A percentile compares a stretch with the other conserved stretches of the same genome.
phyloP scores from a whole-genome alignment of 1,140 invertebrate species.

The Drosophila santomea region DNA sequence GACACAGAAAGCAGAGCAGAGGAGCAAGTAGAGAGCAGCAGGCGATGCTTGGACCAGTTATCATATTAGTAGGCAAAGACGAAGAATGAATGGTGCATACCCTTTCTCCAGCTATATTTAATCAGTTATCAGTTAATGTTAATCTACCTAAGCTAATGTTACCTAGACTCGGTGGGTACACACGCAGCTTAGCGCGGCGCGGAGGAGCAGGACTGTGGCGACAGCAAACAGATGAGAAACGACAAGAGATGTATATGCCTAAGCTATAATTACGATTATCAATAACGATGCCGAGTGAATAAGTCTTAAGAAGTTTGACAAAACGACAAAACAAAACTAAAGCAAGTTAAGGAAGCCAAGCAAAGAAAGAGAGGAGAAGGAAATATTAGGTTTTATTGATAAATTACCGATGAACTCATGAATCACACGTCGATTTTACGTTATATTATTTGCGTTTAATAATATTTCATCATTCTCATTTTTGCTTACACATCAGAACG shows the following conservation, averaged over 20 bases:
- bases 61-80: constrained; percentile 76
- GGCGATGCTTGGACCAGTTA: constrained; percentile 75
- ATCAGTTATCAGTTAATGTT: constrained; percentile 63
- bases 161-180: constrained; percentile 49
- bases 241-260: constrained; percentile 50
- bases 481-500: constrained; percentile 43
- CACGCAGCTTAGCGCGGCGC: constrained; percentile 43
- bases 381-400: constrained; percentile 55
- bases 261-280: constrained; percentile 66
- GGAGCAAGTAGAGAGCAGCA: constrained; percentile 2
- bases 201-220: constrained; percentile 8
- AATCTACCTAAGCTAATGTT: constrained; percentile 63
- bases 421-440: constrained; percentile 31
- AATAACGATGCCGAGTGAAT: constrained; percentile 56
- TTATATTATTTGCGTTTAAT: constrained; percentile 39
- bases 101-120: constrained; percentile 52
- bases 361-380: background rate
- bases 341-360: constrained; percentile 14
- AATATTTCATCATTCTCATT: constrained; percentile 50
- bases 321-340: constrained; percentile 47
- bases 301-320: constrained; percentile 59
- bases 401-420: constrained; percentile 45
- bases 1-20: background rate
- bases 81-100: constrained; percentile 80
- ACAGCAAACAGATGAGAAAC: constrained; percentile 15